Evolutionary conservation across 2,888 invertebrate species (phyloP), one percentile per base, ranked within the genome.

Genomic region (Allygus modestus): DNA sequence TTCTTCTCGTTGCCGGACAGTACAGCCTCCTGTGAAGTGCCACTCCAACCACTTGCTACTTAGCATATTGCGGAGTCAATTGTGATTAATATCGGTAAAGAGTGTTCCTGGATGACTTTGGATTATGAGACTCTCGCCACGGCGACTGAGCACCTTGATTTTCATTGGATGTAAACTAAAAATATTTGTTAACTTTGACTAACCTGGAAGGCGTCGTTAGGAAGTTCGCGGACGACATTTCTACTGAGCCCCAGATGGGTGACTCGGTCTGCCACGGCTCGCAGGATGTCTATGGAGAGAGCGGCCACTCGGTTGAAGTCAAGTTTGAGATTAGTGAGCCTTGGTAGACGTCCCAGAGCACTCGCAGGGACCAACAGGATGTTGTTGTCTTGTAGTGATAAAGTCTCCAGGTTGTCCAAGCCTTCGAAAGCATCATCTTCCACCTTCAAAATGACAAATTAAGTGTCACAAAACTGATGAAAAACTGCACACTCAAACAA

Each of bases 391-490:
- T 95, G 94, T 12, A 98, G 92, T 37, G 96, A 94, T 0, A 98
- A 91, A 51, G 94, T 94, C 90, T 96, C 94, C 20, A 98, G 91
- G 87, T 93, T 95, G 43, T 94, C 93, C 86, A 97, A 90, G 0
- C 97, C 97, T 89, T 97, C 96, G 88, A 97, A 95, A 0, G 96
- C 96, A 87, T 96, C 96, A 88, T 97, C 97, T 91, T 97, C 97
- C 85, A 97, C 95, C 97, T 97, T 91, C 46, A 46, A 7, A 46
- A 46, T 12, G 9, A n/a, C 51, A 51, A 17, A 2, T 5, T 65
- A 91, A 91, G 83, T 65, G 28, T 37, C 37, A 7, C 9, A 9
- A 7, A 37, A 37, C 37, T 9, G 9, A 9, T 7, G 37, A 9
- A 37, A 37, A 37, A 4, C 37, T 37, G 37, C 37, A 37, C n/a